These are phyloP conservation scores for Poecilia wingei DNA, from an alignment of 2,797 vertebrate genomes.

Conservation along the genomic window DNA sequence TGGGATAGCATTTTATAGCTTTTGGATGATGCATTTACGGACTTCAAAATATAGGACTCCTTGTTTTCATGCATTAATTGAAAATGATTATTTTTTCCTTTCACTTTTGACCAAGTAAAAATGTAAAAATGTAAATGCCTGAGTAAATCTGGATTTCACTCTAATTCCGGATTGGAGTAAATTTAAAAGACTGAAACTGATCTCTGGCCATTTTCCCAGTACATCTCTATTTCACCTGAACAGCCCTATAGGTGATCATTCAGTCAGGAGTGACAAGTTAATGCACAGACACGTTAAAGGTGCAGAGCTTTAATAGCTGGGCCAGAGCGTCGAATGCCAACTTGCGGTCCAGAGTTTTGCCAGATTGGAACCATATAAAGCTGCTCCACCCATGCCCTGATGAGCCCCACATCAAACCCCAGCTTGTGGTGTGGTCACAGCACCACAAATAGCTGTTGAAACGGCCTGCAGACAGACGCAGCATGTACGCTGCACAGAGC, in stretches of 20 bases:
- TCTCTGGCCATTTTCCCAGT: background rate
- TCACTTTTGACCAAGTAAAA: background rate
- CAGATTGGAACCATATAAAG: conserved; percentile 61
- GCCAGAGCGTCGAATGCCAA: conserved; percentile 30
- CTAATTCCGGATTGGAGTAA: background rate
- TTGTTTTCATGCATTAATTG: background rate
- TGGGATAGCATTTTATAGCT: background rate
- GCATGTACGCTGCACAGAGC: conserved; percentile 26
- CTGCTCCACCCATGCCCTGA: conserved; percentile 72
- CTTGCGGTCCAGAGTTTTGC: conserved; percentile 60
- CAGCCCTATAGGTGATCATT: background rate
- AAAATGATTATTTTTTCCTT: background rate
- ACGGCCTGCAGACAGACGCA: conserved; percentile 40
- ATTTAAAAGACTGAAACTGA: background rate
- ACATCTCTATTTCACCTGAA: conserved; percentile 1
- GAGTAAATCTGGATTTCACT: too few species aligned
- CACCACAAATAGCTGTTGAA: conserved; percentile 62
- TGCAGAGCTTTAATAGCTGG: conserved; percentile 24
- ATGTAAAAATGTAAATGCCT: too few species aligned
- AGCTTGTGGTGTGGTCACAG: conserved; percentile 65
- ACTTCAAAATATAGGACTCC: background rate
- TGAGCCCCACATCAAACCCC: conserved; percentile 69
- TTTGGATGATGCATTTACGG: background rate
- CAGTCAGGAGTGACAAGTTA: background rate
- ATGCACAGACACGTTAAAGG: conserved; percentile 7